Percentiles rank a stretch among this genome's conserved stretches.
Conservation (phyloP, 2,888 invertebrate species). For the Philereme transversata region DNA sequence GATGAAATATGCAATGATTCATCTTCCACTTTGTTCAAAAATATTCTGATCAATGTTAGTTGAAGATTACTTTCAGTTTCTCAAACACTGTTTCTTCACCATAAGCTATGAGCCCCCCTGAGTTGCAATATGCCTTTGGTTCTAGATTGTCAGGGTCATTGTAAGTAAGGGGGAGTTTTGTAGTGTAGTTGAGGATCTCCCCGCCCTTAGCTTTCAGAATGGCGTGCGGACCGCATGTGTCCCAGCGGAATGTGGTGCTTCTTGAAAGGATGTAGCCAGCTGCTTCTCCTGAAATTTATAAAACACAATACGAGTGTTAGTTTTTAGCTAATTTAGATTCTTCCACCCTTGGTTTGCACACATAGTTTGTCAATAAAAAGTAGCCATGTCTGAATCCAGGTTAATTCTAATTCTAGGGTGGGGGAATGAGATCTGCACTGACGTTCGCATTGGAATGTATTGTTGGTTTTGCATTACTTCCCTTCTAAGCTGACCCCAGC, state of each 20-base stretch:
- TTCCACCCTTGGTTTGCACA: too few species aligned
- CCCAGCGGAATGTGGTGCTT: constrained; percentile 94
- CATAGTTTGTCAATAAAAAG: too few species aligned
- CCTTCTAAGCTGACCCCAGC: too few species aligned
- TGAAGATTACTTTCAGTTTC: constrained; percentile 49
- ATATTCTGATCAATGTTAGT: background rate
- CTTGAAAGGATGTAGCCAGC: constrained; percentile 90
- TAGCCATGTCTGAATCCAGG: too few species aligned
- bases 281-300: constrained; percentile 63
- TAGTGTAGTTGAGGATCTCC: constrained; percentile 75
- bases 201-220: constrained; percentile 92
- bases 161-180: constrained; percentile 59
- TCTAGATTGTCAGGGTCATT: constrained; percentile 56
- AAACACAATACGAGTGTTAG: constrained; percentile 3
- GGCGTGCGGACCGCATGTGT: constrained; percentile 95
- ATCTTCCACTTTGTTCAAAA: too few species aligned
- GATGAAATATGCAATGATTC: too few species aligned
- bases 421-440: too few species aligned
- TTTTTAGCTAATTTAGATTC: too few species aligned
- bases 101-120: constrained; percentile 70
- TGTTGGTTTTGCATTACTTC: too few species aligned
- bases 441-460: too few species aligned
- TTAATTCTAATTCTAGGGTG: too few species aligned
- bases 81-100: constrained; percentile 48
- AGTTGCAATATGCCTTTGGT: constrained; percentile 66